A percentile compares a stretch with the other conserved stretches of the same genome.
These are phyloP conservation scores for Alentia gelatinosa DNA, from an alignment of 2,888 invertebrate species.

Conservation along the genomic window DNA sequence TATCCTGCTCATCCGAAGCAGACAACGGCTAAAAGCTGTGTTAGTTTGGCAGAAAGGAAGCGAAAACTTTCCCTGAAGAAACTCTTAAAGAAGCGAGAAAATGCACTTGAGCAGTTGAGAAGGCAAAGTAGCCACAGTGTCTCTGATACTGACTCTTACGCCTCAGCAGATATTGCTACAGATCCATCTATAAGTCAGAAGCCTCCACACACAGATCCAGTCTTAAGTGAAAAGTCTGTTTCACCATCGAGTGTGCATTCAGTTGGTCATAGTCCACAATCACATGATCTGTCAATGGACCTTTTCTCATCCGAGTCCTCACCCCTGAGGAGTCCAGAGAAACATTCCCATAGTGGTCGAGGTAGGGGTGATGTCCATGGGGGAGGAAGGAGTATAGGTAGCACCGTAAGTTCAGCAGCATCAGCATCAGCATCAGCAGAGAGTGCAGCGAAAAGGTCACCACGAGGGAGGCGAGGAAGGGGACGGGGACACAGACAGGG, in stretches of 20 bases:
- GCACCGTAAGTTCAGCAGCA: neutral
- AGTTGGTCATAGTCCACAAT: neutral
- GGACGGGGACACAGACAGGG: neutral
- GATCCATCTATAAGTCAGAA: neutral
- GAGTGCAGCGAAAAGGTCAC: neutral
- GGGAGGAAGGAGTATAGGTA: neutral
- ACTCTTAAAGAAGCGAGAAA: neutral
- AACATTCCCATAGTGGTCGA: neutral
- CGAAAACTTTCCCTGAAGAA: slow-evolving; percentile 44
- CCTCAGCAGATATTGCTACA: neutral
- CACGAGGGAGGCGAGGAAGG: neutral
- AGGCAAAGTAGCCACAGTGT: neutral
- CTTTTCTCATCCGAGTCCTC: neutral
- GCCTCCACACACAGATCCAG: neutral
- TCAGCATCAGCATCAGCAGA: neutral
- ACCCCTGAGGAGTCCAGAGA: neutral
- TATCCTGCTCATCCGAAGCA: neutral
- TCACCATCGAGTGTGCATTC: neutral
- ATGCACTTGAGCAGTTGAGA: neutral
- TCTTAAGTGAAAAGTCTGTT: neutral
- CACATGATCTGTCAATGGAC: neutral
- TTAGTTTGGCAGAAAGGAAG: slow-evolving; percentile 30
- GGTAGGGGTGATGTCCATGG: neutral
- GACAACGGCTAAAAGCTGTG: neutral
- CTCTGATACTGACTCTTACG: neutral